phyloP scores from a whole-genome alignment of 64 coral and sea anemone species.

The Montipora capricornis region DNA sequence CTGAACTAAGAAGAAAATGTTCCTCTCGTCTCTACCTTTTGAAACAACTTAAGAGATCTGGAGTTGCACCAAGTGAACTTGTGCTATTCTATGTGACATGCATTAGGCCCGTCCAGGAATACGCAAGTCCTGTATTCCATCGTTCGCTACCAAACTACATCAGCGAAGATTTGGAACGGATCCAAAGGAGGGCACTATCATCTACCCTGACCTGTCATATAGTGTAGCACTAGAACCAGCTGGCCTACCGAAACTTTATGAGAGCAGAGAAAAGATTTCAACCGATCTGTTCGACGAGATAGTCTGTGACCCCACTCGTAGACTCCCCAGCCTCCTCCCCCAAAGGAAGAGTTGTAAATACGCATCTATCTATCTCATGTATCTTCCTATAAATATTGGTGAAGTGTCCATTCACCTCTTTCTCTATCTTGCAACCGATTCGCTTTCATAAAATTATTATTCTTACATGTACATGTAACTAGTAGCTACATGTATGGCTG shows the following conservation, averaged over 20 bases:
- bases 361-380: no score
- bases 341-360: not conserved
- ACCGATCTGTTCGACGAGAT: not conserved
- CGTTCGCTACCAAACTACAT: constrained; percentile 38
- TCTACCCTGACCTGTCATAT: constrained; percentile 39
- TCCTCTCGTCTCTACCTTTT: no score
- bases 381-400: no score
- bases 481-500: no score
- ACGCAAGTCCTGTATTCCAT: constrained; percentile 13
- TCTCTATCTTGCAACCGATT: no score
- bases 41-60: no score
- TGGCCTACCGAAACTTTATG: not conserved
- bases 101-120: constrained; percentile 12
- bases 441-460: no score
- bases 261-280: not conserved
- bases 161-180: constrained; percentile 47
- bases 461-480: no score
- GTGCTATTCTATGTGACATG: no score
- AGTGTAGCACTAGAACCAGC: not conserved
- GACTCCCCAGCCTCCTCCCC: not conserved
- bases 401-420: no score
- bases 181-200: constrained; percentile 40
- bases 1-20: no score
- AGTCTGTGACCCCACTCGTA: not conserved
- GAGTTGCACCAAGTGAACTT: no score